Conservation (phyloP, 53 echinoderm and acorn worm species). For the Stichopus horrens region DNA sequence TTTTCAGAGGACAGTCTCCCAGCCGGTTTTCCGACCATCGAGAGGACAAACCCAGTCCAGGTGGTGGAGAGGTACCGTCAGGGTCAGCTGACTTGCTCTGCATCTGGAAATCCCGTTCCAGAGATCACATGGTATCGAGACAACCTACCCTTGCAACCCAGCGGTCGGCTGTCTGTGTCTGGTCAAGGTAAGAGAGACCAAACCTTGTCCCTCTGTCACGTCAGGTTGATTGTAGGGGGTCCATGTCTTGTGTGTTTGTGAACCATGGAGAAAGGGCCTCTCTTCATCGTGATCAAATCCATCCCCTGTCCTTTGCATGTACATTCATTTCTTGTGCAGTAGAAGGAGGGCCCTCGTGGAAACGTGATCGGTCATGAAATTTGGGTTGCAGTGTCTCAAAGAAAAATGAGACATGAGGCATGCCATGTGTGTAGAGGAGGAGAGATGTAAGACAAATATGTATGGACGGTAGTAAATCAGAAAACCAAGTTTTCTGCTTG, state of each 20-base stretch:
- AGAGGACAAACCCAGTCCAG: constrained; percentile 40
- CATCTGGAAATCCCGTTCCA: constrained; percentile 78
- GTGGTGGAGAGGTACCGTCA: constrained; percentile 79
- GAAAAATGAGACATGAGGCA: too few relatives aligned
- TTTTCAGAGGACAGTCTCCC: constrained; percentile 70
- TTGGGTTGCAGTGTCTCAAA: too few relatives aligned
- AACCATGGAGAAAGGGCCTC: too few relatives aligned
- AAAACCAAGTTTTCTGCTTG: background rate
- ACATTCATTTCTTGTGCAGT: too few relatives aligned
- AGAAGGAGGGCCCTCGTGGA: too few relatives aligned
- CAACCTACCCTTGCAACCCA: constrained; percentile 59
- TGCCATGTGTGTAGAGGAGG: too few relatives aligned
- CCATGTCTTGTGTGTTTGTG: background rate
- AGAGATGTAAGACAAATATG: too few relatives aligned
- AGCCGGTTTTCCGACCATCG: constrained; percentile 77
- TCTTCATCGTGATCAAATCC: too few relatives aligned
- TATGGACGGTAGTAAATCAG: too few relatives aligned
- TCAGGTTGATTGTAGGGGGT: background rate
- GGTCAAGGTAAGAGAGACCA: constrained; percentile 4
- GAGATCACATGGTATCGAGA: constrained; percentile 86
- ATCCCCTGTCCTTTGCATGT: too few relatives aligned
- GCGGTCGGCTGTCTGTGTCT: constrained; percentile 36
- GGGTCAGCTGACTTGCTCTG: constrained; percentile 62
- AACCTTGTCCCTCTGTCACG: too few relatives aligned
- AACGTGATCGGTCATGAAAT: too few relatives aligned